phyloP scores from a whole-genome alignment of 2,113 vertebrate genomes.

The Formicarius rufipectus region DNA sequence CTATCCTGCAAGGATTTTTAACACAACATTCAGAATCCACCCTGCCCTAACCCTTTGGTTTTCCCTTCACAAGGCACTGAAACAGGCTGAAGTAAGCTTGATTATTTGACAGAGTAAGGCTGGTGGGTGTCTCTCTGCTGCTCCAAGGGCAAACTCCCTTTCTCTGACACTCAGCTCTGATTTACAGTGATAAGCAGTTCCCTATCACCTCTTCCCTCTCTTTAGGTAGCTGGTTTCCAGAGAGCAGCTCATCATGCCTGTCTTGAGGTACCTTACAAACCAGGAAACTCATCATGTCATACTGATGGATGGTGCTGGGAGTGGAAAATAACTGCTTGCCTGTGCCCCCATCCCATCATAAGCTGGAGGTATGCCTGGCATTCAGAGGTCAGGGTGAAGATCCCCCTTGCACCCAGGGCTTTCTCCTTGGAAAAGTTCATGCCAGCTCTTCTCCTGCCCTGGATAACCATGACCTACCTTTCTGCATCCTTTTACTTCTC shows the following conservation, averaged over 20 bases:
- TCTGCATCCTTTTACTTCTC: neutral
- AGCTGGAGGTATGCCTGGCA: rapidly evolving
- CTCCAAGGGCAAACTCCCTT: neutral
- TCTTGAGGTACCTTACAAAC: neutral
- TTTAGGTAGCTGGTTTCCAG: neutral
- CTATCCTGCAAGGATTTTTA: neutral
- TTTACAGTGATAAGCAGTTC: neutral
- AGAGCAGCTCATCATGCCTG: neutral
- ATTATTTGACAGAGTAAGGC: neutral
- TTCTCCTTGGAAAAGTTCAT: neutral
- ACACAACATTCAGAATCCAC: neutral
- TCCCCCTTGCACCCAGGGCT: rapidly evolving
- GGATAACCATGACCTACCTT: neutral
- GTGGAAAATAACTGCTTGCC: neutral
- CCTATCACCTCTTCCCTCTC: neutral
- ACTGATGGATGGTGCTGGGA: neutral
- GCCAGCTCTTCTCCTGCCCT: neutral
- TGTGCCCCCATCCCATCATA: rapidly evolving
- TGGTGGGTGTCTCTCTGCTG: neutral
- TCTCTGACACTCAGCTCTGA: neutral
- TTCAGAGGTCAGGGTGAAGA: neutral
- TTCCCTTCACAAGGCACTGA: neutral
- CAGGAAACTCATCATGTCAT: rapidly evolving
- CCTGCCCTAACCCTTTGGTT: neutral
- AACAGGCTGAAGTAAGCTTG: neutral